phyloP scores from a whole-genome alignment of 2,888 invertebrate species.

The Ochropacha duplaris region DNA sequence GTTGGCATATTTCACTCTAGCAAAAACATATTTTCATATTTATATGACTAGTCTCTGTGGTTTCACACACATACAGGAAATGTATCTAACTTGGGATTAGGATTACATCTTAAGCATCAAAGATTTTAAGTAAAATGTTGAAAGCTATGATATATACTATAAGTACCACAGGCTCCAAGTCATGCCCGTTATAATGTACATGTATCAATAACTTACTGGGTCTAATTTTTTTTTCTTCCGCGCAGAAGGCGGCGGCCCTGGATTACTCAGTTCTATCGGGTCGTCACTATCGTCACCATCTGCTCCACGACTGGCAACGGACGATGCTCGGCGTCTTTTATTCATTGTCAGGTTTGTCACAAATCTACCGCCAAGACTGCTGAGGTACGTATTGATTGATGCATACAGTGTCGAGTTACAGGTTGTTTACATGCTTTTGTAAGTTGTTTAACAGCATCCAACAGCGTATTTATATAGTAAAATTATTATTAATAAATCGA shows the following conservation, averaged over 20 bases:
- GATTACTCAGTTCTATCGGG: constrained; percentile 75
- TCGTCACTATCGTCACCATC: constrained; percentile 88
- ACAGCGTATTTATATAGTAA: too few relatives aligned
- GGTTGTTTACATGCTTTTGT: background rate
- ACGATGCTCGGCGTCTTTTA: constrained; percentile 91
- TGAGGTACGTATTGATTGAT: background rate
- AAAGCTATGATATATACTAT: too few relatives aligned
- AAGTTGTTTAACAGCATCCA: too few relatives aligned
- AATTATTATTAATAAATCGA: too few relatives aligned
- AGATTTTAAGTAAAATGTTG: too few relatives aligned
- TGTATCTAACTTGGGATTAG: too few relatives aligned
- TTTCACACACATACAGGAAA: too few relatives aligned
- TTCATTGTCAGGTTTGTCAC: constrained; percentile 79
- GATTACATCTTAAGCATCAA: too few relatives aligned
- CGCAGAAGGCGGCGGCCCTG: constrained; percentile 73
- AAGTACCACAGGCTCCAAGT: too few relatives aligned
- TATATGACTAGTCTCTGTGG: background rate
- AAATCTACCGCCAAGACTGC: background rate
- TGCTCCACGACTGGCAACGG: constrained; percentile 88
- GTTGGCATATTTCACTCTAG: constrained; percentile 93
- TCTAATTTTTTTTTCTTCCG: constrained; percentile 89
- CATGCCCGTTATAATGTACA: background rate
- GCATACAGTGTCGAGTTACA: background rate
- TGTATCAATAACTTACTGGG: constrained; percentile 80
- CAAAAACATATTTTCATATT: constrained; percentile 28